These are phyloP conservation scores for Lumbricus terrestris DNA, from an alignment of 2,888 invertebrate genomes.

Conservation along the genomic window DNA sequence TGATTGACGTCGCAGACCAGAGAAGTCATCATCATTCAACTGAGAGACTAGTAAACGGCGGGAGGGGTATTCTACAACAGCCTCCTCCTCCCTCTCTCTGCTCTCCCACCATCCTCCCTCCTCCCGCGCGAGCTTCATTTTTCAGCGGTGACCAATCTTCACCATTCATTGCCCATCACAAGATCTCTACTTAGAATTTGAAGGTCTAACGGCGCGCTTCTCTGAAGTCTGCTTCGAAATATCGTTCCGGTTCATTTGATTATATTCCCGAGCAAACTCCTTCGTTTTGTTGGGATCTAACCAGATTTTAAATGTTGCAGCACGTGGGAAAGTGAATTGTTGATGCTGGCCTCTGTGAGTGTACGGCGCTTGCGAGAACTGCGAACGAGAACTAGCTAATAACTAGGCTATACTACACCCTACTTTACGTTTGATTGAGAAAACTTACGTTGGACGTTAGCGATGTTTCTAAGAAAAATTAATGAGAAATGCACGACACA, in stretches of 20 bases:
- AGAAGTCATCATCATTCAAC: neutral
- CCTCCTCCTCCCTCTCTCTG: neutral
- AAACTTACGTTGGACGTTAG: too few relatives aligned
- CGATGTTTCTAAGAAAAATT: too few relatives aligned
- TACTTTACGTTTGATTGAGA: too few relatives aligned
- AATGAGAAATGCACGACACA: too few relatives aligned
- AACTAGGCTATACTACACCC: too few relatives aligned
- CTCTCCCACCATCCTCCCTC: neutral
- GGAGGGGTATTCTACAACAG: neutral
- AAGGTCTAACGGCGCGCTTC: neutral
- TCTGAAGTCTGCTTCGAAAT: neutral
- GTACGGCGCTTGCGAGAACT: neutral
- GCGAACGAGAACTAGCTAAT: neutral
- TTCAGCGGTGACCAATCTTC: neutral
- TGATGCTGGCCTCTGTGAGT: neutral
- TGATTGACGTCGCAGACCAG: neutral
- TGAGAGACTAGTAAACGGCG: too few relatives aligned
- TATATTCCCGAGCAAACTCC: neutral
- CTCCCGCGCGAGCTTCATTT: neutral
- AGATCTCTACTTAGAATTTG: neutral
- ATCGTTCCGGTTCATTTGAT: neutral
- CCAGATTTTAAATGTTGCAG: neutral
- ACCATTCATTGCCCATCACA: neutral
- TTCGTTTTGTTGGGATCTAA: neutral
- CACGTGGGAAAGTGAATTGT: neutral